phyloP scores from a whole-genome alignment of 2,888 invertebrate species.

The Tetheella fluctuosa region DNA sequence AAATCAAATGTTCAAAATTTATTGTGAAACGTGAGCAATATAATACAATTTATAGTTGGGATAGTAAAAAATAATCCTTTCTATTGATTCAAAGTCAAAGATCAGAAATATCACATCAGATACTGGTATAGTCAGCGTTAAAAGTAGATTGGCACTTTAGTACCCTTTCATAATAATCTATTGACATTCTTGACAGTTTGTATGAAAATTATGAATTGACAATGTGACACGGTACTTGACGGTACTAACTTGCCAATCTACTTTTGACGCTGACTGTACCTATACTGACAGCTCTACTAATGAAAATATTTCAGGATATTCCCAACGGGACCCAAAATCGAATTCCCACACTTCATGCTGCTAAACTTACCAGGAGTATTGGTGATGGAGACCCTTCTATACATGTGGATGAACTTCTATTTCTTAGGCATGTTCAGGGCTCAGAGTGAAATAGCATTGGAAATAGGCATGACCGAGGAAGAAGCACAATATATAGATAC shows the following conservation, averaged over 20 bases:
- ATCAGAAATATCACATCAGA: no score
- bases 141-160: no score
- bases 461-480: constrained; percentile 65
- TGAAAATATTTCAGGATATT: constrained; percentile 47
- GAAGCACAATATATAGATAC: constrained; percentile 62
- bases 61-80: background rate
- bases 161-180: no score
- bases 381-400: constrained; percentile 62
- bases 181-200: no score
- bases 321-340: constrained; percentile 59
- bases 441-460: constrained; percentile 54
- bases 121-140: no score
- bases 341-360: constrained; percentile 66
- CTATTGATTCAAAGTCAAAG: no score
- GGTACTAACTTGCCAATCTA: no score
- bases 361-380: constrained; percentile 66
- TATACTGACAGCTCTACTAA: background rate
- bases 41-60: background rate
- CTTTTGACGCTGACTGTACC: no score
- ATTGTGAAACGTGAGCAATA: constrained; percentile 57
- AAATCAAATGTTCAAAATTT: constrained; percentile 62
- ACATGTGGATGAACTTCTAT: constrained; percentile 71
- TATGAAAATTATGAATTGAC: no score
- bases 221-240: no score
- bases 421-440: constrained; percentile 69